A percentile compares a stretch with the other conserved stretches of the same genome.
Evolutionary conservation across 2,113 vertebrate species (phyloP).

Genomic region (Picathartes gymnocephalus): DNA sequence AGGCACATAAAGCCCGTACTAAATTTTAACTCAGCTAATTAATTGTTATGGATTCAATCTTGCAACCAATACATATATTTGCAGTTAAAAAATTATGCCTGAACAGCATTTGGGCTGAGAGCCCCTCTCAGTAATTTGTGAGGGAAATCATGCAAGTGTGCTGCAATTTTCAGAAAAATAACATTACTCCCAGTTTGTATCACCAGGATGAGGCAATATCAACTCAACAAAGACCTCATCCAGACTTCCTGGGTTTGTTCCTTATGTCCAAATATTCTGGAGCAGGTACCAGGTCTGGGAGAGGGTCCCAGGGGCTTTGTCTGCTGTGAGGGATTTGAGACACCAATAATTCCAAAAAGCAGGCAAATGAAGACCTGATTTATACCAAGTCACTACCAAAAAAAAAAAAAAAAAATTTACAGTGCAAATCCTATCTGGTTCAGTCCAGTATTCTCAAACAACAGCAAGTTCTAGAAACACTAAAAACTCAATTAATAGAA

Average conservation of each 20-base stretch:
- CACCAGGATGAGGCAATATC: background rate
- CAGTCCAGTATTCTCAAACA: background rate
- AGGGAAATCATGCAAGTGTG: background rate
- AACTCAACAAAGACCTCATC: background rate
- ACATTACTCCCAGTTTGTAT: background rate
- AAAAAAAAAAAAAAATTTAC: background rate
- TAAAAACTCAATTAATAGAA: background rate
- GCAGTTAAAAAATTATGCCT: conserved; percentile 9
- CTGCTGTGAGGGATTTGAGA: background rate
- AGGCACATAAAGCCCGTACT: background rate
- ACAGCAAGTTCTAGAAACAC: background rate
- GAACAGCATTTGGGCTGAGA: background rate
- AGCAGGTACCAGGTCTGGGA: background rate
- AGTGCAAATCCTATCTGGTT: background rate
- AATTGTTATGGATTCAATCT: conserved; percentile 33
- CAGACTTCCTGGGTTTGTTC: background rate
- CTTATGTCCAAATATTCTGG: background rate
- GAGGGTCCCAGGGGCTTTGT: background rate
- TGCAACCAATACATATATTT: conserved; percentile 23
- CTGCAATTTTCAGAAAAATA: background rate
- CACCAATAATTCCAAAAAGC: background rate
- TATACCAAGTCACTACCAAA: background rate
- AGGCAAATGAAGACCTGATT: background rate
- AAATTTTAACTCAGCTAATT: conserved; percentile 42
- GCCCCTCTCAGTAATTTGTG: background rate